phyloP scores from a whole-genome alignment of 2,113 vertebrate species.

The Penelope pileata region DNA sequence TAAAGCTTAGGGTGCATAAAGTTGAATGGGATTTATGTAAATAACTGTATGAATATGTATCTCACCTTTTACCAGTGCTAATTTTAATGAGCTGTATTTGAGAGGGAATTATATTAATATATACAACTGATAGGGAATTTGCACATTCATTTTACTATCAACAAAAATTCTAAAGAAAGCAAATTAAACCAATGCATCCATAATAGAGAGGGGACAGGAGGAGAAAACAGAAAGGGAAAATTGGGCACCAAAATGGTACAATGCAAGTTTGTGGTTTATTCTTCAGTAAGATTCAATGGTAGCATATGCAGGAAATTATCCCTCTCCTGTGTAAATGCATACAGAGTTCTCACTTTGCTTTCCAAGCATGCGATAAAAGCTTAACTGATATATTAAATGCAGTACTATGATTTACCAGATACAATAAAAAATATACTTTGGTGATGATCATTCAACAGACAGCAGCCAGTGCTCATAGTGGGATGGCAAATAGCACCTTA shows the following conservation, averaged over 20 bases:
- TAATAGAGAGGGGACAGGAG: not conserved
- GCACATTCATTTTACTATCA: constrained; percentile 54
- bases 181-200: constrained; percentile 14
- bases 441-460: constrained; percentile 31
- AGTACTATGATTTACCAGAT: not conserved
- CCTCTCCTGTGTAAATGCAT: not conserved
- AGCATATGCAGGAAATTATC: not conserved
- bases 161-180: constrained; percentile 43
- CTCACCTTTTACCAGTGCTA: constrained; percentile 32
- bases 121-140: constrained; percentile 50
- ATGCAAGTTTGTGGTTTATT: not conserved
- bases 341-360: not conserved
- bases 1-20: constrained; percentile 44
- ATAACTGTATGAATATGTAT: constrained; percentile 63
- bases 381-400: not conserved
- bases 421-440: constrained; percentile 35
- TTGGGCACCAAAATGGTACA: not conserved
- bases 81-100: constrained; percentile 44
- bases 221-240: not conserved
- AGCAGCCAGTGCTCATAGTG: not conserved
- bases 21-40: constrained; percentile 65
- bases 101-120: constrained; percentile 53
- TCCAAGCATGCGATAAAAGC: not conserved
- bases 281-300: not conserved
- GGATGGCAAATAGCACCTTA: constrained; percentile 28